phyloP scores from a whole-genome alignment of 2,888 invertebrate genomes.

The Drosophila picticornis region DNA sequence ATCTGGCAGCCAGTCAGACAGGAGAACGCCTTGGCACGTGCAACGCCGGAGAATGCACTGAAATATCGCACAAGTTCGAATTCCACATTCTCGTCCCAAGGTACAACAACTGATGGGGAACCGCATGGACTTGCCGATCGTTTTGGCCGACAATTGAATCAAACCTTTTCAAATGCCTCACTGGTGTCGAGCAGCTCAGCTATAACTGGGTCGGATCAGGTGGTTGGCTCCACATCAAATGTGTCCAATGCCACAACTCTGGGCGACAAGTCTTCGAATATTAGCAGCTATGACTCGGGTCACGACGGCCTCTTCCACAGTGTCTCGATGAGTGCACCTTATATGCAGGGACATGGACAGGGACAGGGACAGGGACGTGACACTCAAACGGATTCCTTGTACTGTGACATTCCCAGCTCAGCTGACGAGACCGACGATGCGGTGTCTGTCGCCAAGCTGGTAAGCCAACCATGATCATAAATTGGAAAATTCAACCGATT shows the following conservation, averaged over 20 bases:
- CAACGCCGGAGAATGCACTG: conserved; percentile 69
- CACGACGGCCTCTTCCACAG: conserved; percentile 82
- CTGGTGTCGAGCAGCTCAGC: conserved; percentile 64
- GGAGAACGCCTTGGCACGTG: conserved; percentile 39
- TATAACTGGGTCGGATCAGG: conserved; percentile 59
- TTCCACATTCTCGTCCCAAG: conserved; percentile 65
- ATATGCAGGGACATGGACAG: conserved; percentile 23
- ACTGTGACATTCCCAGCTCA: conserved; percentile 73
- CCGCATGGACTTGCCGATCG: conserved; percentile 27
- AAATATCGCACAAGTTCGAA: conserved; percentile 66
- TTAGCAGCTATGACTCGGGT: conserved; percentile 83
- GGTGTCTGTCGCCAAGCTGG: conserved; percentile 53
- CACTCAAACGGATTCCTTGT: conserved; percentile 66
- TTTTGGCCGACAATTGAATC: conserved; percentile 64
- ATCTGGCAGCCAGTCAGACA: conserved; percentile 87
- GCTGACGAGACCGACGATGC: conserved; percentile 66
- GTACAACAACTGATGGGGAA: conserved; percentile 44
- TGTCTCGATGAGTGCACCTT: conserved; percentile 70
- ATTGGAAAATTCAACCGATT: not conserved
- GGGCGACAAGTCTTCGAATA: conserved; percentile 74
- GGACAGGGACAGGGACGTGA: conserved; percentile 34
- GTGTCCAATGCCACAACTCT: conserved; percentile 60
- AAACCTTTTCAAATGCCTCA: conserved; percentile 76
- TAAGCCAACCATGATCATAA: conserved; percentile 21
- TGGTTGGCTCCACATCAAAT: conserved; percentile 56